These are phyloP conservation scores for Clarias magur DNA, from an alignment of 2,113 vertebrate species.

Conservation along the genomic window DNA sequence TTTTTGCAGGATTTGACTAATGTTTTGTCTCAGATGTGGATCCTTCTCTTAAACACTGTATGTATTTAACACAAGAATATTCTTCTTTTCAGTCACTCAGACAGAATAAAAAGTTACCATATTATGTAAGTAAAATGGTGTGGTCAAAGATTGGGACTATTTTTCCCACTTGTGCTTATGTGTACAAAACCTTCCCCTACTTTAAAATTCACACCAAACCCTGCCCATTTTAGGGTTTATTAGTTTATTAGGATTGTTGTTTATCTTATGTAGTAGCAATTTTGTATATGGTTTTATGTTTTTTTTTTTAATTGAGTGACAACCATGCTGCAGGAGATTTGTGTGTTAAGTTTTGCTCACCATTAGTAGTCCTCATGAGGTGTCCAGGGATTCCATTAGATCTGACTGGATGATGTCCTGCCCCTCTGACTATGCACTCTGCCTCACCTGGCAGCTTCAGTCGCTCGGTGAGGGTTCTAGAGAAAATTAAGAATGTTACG, in stretches of 20 bases:
- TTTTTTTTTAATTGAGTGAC: background rate
- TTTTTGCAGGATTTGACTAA: no score
- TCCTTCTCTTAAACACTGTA: no score
- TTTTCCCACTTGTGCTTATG: background rate
- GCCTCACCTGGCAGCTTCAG: slow-evolving; percentile 75
- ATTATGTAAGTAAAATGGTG: background rate
- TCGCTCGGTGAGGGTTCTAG: slow-evolving; percentile 73
- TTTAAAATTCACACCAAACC: background rate
- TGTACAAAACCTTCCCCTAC: background rate
- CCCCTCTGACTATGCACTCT: slow-evolving; percentile 65
- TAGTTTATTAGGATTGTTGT: no score
- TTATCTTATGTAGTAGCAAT: no score
- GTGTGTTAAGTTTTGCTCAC: slow-evolving; percentile 64
- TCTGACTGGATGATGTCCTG: slow-evolving; percentile 72
- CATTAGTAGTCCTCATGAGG: slow-evolving; percentile 71
- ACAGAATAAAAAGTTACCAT: background rate
- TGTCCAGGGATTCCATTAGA: slow-evolving; percentile 74
- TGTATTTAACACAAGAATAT: no score
- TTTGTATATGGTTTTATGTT: no score
- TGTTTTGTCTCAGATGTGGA: no score
- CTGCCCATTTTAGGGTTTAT: background rate
- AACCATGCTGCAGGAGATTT: slow-evolving; percentile 59
- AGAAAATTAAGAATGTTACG: slow-evolving; percentile 34
- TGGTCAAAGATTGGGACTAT: background rate
- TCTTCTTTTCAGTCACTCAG: background rate